Base-by-base conservation (phyloP, 2,888 invertebrate genomes). In the Lypha dubia region DNA sequence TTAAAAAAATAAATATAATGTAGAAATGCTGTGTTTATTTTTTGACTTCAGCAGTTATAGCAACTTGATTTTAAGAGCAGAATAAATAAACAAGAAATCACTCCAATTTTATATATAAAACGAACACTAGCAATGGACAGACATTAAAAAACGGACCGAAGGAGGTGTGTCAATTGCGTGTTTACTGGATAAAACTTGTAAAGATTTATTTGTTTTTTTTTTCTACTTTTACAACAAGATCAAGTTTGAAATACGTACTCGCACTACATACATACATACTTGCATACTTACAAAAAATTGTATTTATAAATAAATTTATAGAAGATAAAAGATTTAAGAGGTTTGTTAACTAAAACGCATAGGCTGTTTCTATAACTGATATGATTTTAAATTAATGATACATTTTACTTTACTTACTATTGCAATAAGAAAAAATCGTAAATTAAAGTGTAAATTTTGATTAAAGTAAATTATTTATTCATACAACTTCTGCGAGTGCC, bases 161-260 rank as follows among this genome's bases (percentile, higher is more conserved):
- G 75, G 56, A 75, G 81, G 75, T 81, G 75, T 81, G 75, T 71
- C 81, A 49, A 24, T 76, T 71, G 75, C 70, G 49, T 81, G 60
- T 62, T 20, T 62, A 28, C 24, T 71, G 56, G 24, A 56, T 35
- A 35, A 22, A 32, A 32, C 13, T 60, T 41, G 67, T 2, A 56
- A 35, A 70, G 44, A 65, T 28, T 6, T 51, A n/a, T 46, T 24
- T 13, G 9, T 38, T 38, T 38, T 38, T 38, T 1, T 38, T 38
- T 7, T 53, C 24, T 53, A 4, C 20, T 73, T 17, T 22, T 24
- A 44, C 24, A 67, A 58, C 13, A 11, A 62, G 53, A 79, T 68
- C 67, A 81, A 75, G 62, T 80, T 68, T 62, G 67, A 67, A 65
- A 44, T 41, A 5, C n/a, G n/a, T n/a, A n/a, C n/a, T n/a, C n/a